Evolutionary conservation across 2,888 invertebrate genomes (phyloP).

Genomic region (Entomobrya multifasciata): DNA sequence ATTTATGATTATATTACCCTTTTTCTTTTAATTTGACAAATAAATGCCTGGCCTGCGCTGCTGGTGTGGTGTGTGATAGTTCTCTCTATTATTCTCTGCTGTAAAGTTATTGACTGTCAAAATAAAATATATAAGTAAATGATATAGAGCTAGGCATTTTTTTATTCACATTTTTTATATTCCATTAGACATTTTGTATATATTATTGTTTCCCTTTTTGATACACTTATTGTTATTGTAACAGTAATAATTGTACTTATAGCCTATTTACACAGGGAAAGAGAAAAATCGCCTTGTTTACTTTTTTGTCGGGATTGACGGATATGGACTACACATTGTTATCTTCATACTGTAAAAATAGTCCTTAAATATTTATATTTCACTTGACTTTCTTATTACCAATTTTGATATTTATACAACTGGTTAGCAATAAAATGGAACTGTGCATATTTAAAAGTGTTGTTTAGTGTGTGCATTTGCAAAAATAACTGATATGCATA

Average conservation of each 20-base stretch:
- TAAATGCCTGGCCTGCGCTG: constrained; percentile 52
- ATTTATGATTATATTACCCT: constrained; percentile 52
- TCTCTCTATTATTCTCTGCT: background rate
- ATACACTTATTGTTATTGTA: constrained; percentile 38
- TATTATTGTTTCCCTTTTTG: constrained; percentile 23
- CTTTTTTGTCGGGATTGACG: background rate
- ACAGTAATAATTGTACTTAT: background rate
- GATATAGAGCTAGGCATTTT: constrained; percentile 39
- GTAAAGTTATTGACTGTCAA: constrained; percentile 66
- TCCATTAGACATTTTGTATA: constrained; percentile 41
- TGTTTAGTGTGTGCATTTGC: background rate
- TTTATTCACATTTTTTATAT: constrained; percentile 61
- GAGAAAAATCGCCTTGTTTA: constrained; percentile 33
- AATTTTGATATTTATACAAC: background rate
- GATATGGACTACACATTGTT: too few species aligned
- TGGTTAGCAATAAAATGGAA: background rate
- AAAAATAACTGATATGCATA: background rate
- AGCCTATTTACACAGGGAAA: background rate
- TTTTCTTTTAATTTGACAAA: constrained; percentile 67
- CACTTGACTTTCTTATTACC: constrained; percentile 13
- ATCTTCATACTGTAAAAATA: too few species aligned
- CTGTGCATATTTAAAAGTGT: background rate
- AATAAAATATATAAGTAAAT: too few species aligned
- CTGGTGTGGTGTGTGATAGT: constrained; percentile 41
- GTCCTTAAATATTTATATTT: background rate